Percentiles rank a stretch among this genome's conserved stretches.
These are phyloP conservation scores for Asarcornis scutulata DNA, from an alignment of 2,113 vertebrate species.

Conservation along the genomic window DNA sequence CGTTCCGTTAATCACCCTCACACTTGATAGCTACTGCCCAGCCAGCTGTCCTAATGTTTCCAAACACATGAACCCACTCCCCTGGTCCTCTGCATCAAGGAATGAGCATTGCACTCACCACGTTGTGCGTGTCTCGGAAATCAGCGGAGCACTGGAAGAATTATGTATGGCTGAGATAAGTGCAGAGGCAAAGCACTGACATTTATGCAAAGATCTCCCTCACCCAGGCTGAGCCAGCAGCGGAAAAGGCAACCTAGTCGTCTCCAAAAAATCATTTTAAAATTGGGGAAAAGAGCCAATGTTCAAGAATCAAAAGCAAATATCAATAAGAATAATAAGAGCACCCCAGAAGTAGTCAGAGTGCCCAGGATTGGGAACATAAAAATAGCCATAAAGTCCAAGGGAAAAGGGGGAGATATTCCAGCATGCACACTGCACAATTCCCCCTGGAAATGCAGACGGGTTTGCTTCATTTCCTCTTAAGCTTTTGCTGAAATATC, in stretches of 20 bases:
- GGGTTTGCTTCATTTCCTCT: slow-evolving; percentile 63
- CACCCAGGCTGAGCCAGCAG: neutral
- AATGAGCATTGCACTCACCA: neutral
- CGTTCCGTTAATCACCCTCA: slow-evolving; percentile 31
- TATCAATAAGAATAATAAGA: neutral
- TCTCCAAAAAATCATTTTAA: neutral
- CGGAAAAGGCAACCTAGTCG: neutral
- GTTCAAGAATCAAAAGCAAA: neutral
- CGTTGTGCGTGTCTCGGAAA: neutral
- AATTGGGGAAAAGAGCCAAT: neutral
- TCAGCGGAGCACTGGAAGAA: neutral
- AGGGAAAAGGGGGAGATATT: slow-evolving; percentile 22
- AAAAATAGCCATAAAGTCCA: neutral
- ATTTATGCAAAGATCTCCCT: neutral
- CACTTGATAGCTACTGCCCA: slow-evolving; percentile 47
- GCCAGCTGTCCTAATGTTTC: neutral
- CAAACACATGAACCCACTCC: neutral
- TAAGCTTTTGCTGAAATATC: slow-evolving; percentile 55
- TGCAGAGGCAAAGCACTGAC: fast-evolving
- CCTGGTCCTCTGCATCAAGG: neutral
- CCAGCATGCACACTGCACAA: neutral
- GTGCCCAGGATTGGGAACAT: neutral
- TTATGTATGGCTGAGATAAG: neutral
- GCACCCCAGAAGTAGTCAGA: neutral
- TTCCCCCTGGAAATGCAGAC: neutral